phyloP scores from a whole-genome alignment of 2,888 invertebrate genomes.

The Phyto melanocephala region DNA sequence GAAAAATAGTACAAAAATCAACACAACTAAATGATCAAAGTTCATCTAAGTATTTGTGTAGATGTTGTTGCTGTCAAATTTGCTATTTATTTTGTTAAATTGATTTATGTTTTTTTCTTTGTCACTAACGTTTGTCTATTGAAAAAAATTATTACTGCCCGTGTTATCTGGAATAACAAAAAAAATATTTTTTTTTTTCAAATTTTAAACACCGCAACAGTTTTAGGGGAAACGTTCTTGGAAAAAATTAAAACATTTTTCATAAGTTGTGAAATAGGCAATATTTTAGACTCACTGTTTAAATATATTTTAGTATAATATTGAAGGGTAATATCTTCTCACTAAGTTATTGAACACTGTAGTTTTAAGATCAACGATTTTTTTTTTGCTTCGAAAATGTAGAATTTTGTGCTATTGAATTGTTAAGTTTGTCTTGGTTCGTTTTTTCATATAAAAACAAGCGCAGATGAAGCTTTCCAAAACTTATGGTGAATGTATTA shows the following conservation, averaged over 20 bases:
- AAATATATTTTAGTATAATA: too few species aligned
- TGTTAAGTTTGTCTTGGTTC: too few species aligned
- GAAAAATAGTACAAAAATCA: not conserved
- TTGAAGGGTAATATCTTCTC: too few species aligned
- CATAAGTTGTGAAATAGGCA: too few species aligned
- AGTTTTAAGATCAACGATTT: too few species aligned
- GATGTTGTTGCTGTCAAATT: not conserved
- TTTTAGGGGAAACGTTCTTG: not conserved
- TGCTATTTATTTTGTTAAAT: constrained; percentile 19
- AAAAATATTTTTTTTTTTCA: not conserved
- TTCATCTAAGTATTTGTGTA: constrained; percentile 1
- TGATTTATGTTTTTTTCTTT: constrained; percentile 20
- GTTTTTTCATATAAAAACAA: too few species aligned
- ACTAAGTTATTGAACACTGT: too few species aligned
- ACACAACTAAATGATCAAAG: constrained; percentile 12
- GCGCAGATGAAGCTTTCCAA: too few species aligned
- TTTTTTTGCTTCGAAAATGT: too few species aligned
- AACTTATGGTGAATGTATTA: too few species aligned
- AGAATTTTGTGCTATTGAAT: too few species aligned
- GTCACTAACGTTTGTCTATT: not conserved
- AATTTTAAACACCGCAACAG: not conserved
- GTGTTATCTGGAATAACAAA: not conserved
- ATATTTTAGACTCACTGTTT: too few species aligned
- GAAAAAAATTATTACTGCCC: not conserved
- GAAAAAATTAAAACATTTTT: not conserved